These are phyloP conservation scores for Cryptotis parvus DNA, from an alignment of 2,113 vertebrate species.

Conservation along the genomic window DNA sequence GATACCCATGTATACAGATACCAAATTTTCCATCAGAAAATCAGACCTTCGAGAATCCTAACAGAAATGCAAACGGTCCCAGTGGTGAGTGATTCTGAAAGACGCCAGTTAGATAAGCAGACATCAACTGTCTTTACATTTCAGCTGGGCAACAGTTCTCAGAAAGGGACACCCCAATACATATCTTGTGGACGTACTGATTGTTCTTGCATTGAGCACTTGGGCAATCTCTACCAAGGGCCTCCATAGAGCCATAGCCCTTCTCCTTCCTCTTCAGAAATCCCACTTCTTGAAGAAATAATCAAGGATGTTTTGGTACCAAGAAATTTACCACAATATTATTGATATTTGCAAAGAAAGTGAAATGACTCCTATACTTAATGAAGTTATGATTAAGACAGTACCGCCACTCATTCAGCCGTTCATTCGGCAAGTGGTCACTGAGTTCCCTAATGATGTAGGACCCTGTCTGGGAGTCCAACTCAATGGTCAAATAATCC, in stretches of 20 bases:
- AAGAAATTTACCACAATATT: background rate
- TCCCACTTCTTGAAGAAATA: constrained; percentile 9
- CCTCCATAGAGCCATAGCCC: background rate
- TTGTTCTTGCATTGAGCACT: background rate
- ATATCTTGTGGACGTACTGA: background rate
- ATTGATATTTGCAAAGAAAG: background rate
- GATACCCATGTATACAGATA: background rate
- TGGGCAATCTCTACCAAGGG: background rate
- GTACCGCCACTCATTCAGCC: background rate
- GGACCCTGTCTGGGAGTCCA: background rate
- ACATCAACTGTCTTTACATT: background rate
- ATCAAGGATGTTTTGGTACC: background rate
- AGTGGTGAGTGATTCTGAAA: background rate
- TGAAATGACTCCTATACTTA: background rate
- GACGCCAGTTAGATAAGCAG: background rate
- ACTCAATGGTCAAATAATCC: background rate
- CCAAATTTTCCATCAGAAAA: background rate
- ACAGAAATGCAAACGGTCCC: background rate
- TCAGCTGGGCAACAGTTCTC: background rate
- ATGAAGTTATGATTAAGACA: background rate
- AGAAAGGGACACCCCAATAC: background rate
- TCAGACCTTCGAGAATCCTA: background rate
- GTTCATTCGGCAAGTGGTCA: background rate
- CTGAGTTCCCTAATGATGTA: background rate
- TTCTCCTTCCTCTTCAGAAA: background rate